Evolutionary conservation across 2,113 vertebrate species (phyloP).

Genomic region (Toxotes chatareus): DNA sequence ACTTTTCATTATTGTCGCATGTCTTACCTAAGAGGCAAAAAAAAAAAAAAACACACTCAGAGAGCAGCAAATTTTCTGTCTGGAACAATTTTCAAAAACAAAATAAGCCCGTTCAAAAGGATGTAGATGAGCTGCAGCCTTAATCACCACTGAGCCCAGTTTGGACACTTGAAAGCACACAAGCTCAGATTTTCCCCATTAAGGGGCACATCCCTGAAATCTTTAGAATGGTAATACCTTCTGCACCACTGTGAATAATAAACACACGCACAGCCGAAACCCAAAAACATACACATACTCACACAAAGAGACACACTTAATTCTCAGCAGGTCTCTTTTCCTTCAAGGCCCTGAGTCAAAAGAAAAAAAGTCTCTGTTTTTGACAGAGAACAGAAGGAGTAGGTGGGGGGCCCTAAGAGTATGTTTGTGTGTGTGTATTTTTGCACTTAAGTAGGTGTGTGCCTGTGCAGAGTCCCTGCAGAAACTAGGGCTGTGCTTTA

Average conservation of each 20-base stretch:
- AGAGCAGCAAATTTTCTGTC: constrained; percentile 14
- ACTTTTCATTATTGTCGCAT: constrained; percentile 63
- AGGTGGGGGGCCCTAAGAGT: constrained; percentile 32
- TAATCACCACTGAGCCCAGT: constrained; percentile 50
- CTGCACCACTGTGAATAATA: constrained; percentile 89
- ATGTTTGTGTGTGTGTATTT: constrained; percentile 33
- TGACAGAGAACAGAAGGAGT: constrained; percentile 31
- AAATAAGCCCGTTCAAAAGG: constrained; percentile 32
- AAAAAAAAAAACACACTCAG: constrained; percentile 1
- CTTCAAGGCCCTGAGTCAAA: constrained; percentile 43
- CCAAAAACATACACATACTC: constrained; percentile 85
- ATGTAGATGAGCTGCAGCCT: constrained; percentile 47
- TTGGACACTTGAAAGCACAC: constrained; percentile 40
- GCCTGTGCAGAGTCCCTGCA: constrained; percentile 43
- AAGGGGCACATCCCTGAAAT: constrained; percentile 29
- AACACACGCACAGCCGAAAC: constrained; percentile 82
- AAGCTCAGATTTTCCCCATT: constrained; percentile 67
- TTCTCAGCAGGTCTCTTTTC: constrained; percentile 59
- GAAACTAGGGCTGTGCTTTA: constrained; percentile 49
- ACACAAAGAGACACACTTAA: constrained; percentile 87
- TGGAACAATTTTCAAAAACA: constrained; percentile 34
- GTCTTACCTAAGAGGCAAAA: constrained; percentile 55
- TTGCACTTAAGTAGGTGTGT: constrained; percentile 15
- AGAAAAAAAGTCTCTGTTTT: constrained; percentile 39
- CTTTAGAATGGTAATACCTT: constrained; percentile 87